Evolutionary conservation across 2,797 vertebrate species (phyloP).

Genomic region (Muscicapa comitata): DNA sequence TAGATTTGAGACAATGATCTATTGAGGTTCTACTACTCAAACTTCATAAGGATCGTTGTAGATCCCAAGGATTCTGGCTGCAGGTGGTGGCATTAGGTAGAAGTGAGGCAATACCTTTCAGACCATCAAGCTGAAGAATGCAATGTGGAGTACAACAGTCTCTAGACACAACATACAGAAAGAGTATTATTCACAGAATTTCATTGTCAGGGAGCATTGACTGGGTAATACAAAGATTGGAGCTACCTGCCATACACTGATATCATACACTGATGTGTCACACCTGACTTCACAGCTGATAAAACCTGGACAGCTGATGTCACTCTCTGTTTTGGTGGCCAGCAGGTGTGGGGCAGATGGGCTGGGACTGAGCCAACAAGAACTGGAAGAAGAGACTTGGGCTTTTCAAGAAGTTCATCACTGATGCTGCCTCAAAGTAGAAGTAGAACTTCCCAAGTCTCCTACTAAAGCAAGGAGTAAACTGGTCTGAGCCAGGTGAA

Average conservation of each 20-base stretch:
- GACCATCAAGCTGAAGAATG: not conserved
- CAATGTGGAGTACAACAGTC: not conserved
- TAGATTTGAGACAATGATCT: not conserved
- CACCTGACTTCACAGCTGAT: not conserved
- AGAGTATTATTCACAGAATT: not conserved
- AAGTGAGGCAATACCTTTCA: not conserved
- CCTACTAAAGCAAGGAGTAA: not conserved
- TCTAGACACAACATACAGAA: not conserved
- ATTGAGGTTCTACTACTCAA: not conserved
- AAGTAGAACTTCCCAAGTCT: not conserved
- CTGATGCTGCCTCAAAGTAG: not conserved
- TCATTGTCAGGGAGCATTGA: not conserved
- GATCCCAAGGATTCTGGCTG: not conserved
- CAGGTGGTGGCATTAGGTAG: not conserved
- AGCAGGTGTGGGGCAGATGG: too few relatives aligned
- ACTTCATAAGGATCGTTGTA: rapidly evolving
- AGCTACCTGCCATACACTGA: not conserved
- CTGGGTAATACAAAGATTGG: not conserved
- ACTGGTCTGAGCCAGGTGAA: not conserved
- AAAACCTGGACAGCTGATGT: not conserved
- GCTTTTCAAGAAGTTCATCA: not conserved
- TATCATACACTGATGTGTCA: not conserved
- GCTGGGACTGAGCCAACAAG: not conserved
- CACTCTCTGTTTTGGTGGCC: not conserved
- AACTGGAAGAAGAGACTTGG: not conserved